Evolutionary conservation across 2,113 vertebrate genomes (phyloP).

Genomic region (Macroglossus sobrinus): DNA sequence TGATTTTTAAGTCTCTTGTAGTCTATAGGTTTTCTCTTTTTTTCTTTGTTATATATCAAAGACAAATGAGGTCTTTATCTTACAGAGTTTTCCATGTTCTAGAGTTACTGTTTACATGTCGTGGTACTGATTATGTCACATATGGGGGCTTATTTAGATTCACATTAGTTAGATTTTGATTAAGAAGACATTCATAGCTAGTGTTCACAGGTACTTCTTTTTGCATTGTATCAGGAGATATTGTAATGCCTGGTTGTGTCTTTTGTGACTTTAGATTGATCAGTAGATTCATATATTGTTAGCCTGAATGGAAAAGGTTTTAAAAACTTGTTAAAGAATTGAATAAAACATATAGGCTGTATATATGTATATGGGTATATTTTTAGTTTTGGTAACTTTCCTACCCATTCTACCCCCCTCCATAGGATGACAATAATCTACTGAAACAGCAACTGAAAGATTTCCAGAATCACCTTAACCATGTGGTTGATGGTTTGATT

Average conservation of each 20-base stretch:
- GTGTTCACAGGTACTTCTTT: not conserved
- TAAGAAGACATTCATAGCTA: not conserved
- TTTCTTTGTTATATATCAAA: not conserved
- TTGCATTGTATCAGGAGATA: not conserved
- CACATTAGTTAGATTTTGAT: not conserved
- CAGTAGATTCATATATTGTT: not conserved
- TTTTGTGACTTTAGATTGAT: not conserved
- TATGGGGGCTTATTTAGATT: not conserved
- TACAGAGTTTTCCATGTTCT: not conserved
- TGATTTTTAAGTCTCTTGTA: not conserved
- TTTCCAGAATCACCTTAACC: slow-evolving; percentile 82
- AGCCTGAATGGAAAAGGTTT: not conserved
- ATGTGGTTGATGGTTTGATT: slow-evolving; percentile 78
- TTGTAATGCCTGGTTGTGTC: not conserved
- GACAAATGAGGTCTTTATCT: not conserved
- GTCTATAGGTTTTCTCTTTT: not conserved
- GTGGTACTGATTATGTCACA: not conserved
- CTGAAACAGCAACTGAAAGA: slow-evolving; percentile 84
- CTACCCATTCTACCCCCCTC: not conserved
- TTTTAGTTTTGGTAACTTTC: slow-evolving; percentile 2
- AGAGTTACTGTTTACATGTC: not conserved
- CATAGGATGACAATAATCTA: slow-evolving; percentile 81
- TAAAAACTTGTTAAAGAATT: not conserved
- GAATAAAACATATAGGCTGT: not conserved
- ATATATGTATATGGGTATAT: not conserved